Percentiles rank a stretch among this genome's conserved stretches.
These are phyloP conservation scores for Metridium senile DNA, from an alignment of 92 coral and sea anemone genomes.

Conservation along the genomic window DNA sequence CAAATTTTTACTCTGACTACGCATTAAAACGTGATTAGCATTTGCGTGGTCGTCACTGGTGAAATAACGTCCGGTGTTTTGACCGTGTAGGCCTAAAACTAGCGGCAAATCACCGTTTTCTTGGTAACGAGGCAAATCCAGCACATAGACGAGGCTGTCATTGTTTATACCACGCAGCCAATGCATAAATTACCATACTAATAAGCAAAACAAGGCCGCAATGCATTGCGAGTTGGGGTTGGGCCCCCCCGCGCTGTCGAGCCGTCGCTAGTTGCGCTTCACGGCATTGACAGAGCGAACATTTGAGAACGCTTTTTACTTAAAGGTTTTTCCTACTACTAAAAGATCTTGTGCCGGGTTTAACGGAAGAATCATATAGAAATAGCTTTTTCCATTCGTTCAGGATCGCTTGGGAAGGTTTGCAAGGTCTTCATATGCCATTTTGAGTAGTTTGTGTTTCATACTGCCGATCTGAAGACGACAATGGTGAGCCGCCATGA, in stretches of 20 bases:
- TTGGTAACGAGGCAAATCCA: conserved; percentile 42
- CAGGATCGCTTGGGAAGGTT: conserved; percentile 75
- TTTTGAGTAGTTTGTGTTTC: conserved; percentile 96
- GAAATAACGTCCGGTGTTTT: conserved; percentile 52
- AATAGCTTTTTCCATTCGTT: conserved; percentile 57
- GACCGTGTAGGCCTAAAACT: conserved; percentile 47
- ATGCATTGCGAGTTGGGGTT: conserved; percentile 97
- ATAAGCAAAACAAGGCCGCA: conserved; percentile 58
- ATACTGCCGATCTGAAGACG: conserved; percentile 98
- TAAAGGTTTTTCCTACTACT: conserved; percentile 81
- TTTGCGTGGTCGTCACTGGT: conserved; percentile 33
- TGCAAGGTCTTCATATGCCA: conserved; percentile 69
- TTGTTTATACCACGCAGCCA: conserved; percentile 52
- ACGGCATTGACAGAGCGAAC: conserved; percentile 99
- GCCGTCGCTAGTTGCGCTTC: conserved; percentile 99
- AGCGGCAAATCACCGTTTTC: conserved; percentile 21
- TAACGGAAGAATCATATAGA: conserved; percentile 52
- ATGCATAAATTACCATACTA: conserved; percentile 80
- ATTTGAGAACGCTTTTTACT: conserved; percentile 95
- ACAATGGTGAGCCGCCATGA: conserved; percentile 99
- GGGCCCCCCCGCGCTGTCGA: conserved; percentile 99
- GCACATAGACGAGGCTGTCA: conserved; percentile 66
- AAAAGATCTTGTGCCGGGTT: conserved; percentile 70
- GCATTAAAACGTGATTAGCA: conserved; percentile 21
- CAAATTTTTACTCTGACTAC: conserved; percentile 17